Percentiles rank a stretch among this genome's conserved stretches.
These are phyloP conservation scores for Halcyon badia DNA, from an alignment of 2,797 vertebrate species.

Conservation along the genomic window DNA sequence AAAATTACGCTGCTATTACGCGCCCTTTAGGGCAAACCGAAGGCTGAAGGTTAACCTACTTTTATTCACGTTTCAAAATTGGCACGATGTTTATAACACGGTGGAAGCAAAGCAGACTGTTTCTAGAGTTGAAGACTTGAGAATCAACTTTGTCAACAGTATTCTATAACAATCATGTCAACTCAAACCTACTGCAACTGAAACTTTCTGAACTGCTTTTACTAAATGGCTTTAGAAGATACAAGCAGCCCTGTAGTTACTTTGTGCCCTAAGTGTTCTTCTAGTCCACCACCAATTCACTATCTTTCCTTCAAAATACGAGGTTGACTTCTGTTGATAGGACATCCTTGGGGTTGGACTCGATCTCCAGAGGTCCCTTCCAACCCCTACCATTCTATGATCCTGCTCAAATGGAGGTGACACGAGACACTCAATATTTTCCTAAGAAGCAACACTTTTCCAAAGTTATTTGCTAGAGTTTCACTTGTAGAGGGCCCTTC, in stretches of 20 bases:
- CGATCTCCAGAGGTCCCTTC: no score
- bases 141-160: background rate
- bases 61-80: constrained; percentile 6
- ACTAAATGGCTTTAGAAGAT: background rate
- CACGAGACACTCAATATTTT: background rate
- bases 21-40: background rate
- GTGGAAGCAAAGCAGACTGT: background rate
- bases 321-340: rapidly evolving
- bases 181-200: background rate
- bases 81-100: background rate
- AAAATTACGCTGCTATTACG: constrained; percentile 20
- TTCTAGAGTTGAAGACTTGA: background rate
- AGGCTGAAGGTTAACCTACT: constrained; percentile 5
- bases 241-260: background rate
- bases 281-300: background rate
- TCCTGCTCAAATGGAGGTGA: background rate
- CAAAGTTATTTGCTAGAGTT: background rate
- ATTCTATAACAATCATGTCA: background rate
- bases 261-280: background rate
- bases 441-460: background rate
- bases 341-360: background rate
- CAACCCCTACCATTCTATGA: no score
- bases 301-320: background rate
- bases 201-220: background rate
- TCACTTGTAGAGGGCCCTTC: background rate